Base-by-base conservation (phyloP, 2,113 vertebrate genomes). In the Anolis sagrei region DNA sequence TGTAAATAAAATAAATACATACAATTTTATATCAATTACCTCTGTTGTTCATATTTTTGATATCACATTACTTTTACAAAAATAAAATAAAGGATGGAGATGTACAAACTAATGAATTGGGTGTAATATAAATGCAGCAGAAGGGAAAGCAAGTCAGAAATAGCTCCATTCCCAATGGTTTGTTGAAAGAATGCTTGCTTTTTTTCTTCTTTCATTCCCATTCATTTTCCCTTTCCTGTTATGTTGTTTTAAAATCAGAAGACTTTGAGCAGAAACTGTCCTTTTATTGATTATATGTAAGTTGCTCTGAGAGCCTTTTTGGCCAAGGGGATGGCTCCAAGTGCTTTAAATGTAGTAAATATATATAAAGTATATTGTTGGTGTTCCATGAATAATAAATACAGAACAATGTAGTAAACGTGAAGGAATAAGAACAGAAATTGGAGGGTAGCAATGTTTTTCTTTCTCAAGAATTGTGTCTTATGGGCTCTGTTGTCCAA, bases 301-400 rank as follows among this genome's bases (percentile, higher is more conserved):
- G 64, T 25, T 66, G 64, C 23, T 66, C 19, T 64, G 8, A 27
- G 4, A 27, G 62, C 62, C 62, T 64, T 4, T 64, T 64, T 64
- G 62, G 62, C 27, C 18, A 18, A 58, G 21, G 29, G 64, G 64
- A 68, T 25, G 64, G 27, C 25, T 27, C 29, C 61, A 68, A 68
- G 29, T 8, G 25, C 9, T 68, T 68, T 27, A 23, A 66, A 66
- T 9, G 7, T 27, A 27, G 27, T 27, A 66, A 66, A 66, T 66
- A 23, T 27, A 66, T 27, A 66, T 27, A 27, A 23, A 64, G 62
- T 48, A 70, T 21, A 4, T 23, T 76, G 74, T 11, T 68, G 44
- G 14, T n/a, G n/a, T 23, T n/a, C 16, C 77, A n/a, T 51, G 48
- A 84, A 78, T 70, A 58, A 69, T 77, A 58, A 54, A 78, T 84